A percentile compares a stretch with the other conserved stretches of the same genome.
Evolutionary conservation across 1,140 invertebrate species (phyloP).

Genomic region (Saccostrea cuccullata): DNA sequence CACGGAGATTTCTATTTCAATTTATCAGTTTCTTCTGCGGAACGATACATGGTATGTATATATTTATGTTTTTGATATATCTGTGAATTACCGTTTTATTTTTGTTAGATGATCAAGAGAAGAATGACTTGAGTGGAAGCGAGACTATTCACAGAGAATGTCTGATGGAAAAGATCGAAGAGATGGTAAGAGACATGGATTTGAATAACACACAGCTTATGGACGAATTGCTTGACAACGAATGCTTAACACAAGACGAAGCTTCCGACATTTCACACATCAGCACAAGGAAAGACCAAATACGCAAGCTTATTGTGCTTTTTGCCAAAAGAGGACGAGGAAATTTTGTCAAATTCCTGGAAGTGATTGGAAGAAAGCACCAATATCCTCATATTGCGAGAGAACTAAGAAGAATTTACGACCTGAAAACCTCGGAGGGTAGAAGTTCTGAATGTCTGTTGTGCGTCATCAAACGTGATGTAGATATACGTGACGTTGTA

Average conservation of each 20-base stretch:
- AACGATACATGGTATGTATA: not conserved
- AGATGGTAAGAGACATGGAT: constrained; percentile 49
- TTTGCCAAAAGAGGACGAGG: constrained; percentile 22
- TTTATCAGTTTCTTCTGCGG: not conserved
- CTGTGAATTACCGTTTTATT: not conserved
- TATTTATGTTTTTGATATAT: not conserved
- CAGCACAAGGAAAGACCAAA: constrained; percentile 35
- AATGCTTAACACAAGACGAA: constrained; percentile 53
- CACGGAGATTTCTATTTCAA: too few relatives aligned
- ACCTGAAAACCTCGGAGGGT: constrained; percentile 17
- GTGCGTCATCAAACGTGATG: constrained; percentile 52
- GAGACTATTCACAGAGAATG: constrained; percentile 48
- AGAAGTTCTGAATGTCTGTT: constrained; percentile 35
- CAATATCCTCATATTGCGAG: constrained; percentile 48
- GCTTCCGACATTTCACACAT: constrained; percentile 40
- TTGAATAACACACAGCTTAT: constrained; percentile 42
- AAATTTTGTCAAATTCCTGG: constrained; percentile 47
- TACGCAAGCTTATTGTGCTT: constrained; percentile 51
- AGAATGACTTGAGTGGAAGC: not conserved
- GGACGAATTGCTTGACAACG: constrained; percentile 46
- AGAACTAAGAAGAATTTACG: constrained; percentile 41
- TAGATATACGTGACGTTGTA: constrained; percentile 45
- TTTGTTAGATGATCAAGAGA: not conserved
- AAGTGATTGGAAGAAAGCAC: constrained; percentile 42
- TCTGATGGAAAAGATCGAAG: constrained; percentile 43